A percentile compares a stretch with the other conserved stretches of the same genome.
Evolutionary conservation across 1,140 invertebrate species (phyloP).

Genomic region (Drosophila equinoxialis): DNA sequence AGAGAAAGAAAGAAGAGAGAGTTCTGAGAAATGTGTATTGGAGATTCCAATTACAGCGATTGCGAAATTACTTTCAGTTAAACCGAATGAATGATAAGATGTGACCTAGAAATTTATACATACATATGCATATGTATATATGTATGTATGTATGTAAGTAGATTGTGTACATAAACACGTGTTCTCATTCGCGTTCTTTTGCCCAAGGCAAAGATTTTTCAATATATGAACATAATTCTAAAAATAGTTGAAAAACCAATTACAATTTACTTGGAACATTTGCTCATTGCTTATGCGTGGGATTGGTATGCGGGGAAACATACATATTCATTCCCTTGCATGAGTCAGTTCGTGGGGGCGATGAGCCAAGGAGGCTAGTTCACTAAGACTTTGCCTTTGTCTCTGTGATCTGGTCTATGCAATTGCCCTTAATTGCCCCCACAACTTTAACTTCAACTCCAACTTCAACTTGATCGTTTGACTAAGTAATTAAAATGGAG

Average conservation of each 20-base stretch:
- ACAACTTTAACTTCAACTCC: slow-evolving; percentile 1
- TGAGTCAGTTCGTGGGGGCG: slow-evolving; percentile 16
- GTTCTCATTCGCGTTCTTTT: background rate
- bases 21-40: background rate
- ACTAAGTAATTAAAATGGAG: slow-evolving; percentile 15
- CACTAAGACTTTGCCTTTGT: background rate
- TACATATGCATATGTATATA: background rate
- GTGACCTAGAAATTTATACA: slow-evolving; percentile 5
- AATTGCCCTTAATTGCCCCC: slow-evolving; percentile 18
- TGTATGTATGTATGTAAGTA: background rate
- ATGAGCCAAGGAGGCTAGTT: background rate
- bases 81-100: background rate
- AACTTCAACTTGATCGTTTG: slow-evolving; percentile 15
- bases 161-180: background rate
- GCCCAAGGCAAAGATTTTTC: slow-evolving; percentile 5
- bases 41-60: slow-evolving; percentile 5
- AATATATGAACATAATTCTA: slow-evolving; percentile 2
- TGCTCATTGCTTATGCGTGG: slow-evolving; percentile 17
- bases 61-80: slow-evolving; percentile 8
- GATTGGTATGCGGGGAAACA: slow-evolving; percentile 12
- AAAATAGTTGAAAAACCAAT: slow-evolving; percentile 19
- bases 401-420: slow-evolving; percentile 5
- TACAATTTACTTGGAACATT: slow-evolving; percentile 13
- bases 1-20: background rate
- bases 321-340: slow-evolving; percentile 2